Base-by-base conservation (phyloP, 1,140 invertebrate genomes). In the Antheraea pernyi region DNA sequence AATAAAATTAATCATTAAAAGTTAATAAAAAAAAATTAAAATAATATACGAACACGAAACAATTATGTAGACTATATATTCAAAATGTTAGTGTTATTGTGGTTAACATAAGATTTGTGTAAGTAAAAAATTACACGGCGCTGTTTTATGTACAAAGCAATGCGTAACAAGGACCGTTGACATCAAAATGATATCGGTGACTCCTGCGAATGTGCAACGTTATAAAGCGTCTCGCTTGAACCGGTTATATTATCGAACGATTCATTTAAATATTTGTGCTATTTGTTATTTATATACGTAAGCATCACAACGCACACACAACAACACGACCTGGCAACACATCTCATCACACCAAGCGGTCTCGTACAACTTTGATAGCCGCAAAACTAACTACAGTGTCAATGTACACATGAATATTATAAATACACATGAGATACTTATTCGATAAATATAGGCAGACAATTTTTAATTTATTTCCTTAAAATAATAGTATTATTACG, bases 111-210 rank as follows among this genome's bases (percentile, higher is more conserved):
- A 42, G 8, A 42, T 42, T 65, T 65, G 19, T 22, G 64, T 53
- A 46, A 19, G 42, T 53, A 37, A 63, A 37, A 63, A 63, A 65
- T 36, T 19, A 48, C 19, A 3, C 39, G 46, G 19, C 46, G 42
- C 64, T 53, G 48, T 48, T 18, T 64, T 42, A 65, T 39, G 42
- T 9, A 19, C 18, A 65, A 65, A 65, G 64, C 64, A 46, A 53
- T 53, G 46, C 13, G 6, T 53, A 53, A 11, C 46, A 53, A 16
- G 46, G 9, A 30, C 22, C 22, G 22, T 30, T 30, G 39, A 11
- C 39, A 11, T 9, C 39, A 11, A 42, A 4, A 42, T 11, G 7
- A 3, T 42, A 11, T 42, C 39, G 2, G 7, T 11, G 11, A 6
- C 0, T n/a, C 16, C 16, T 16, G 16, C 46, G 16, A 53, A 53